Evolutionary conservation across 2,888 invertebrate genomes (phyloP), one percentile per base, ranked within the genome.

Genomic region (Epistrophella euchroma): DNA sequence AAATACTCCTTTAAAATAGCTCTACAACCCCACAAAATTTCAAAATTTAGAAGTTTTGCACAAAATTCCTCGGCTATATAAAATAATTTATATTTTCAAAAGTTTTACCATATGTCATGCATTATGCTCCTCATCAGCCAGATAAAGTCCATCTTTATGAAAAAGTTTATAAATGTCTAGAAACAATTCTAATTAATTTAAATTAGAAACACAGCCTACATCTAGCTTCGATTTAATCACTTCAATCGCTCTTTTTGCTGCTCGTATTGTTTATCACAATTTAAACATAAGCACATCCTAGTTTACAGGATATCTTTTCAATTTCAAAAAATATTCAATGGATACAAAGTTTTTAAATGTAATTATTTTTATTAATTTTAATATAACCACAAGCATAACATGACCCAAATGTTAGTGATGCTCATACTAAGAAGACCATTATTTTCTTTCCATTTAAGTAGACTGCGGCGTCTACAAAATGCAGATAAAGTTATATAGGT

Each of bases 401-500:
- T 78, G 71, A 45, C 62, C 52, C 19, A 60, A 70, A 35, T 43
- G 35, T 47, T 17, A 25, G 25, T 40, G 25, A 35, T 22, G 32
- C 22, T 11, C 15, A 22, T 22, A 45, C 22, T 11, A 19, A 22
- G 9, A 43, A 62, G 6, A 43, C 22, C 5, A 32, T 4, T 17
- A n/a, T 62, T 40, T 37, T 22, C 22, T 6, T 37, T 37, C 15
- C 9, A 11, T 22, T 32, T n/a, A 32, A 32, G 7, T 0, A 58
- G 45, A 28, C 28, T 10, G n/a, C n/a, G n/a, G n/a, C n/a, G 15
- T 43, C 11, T 43, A 47, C 15, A 68, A 25, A 45, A 45, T 40
- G 52, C 60, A 77, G 70, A 52, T 19, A 60, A 52, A 70, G 45
- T 77, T 77, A 60, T 79, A 62, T 79, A 70, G 37, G 45, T 70